phyloP scores from a whole-genome alignment of 2,113 vertebrate genomes.

The Suncus etruscus region DNA sequence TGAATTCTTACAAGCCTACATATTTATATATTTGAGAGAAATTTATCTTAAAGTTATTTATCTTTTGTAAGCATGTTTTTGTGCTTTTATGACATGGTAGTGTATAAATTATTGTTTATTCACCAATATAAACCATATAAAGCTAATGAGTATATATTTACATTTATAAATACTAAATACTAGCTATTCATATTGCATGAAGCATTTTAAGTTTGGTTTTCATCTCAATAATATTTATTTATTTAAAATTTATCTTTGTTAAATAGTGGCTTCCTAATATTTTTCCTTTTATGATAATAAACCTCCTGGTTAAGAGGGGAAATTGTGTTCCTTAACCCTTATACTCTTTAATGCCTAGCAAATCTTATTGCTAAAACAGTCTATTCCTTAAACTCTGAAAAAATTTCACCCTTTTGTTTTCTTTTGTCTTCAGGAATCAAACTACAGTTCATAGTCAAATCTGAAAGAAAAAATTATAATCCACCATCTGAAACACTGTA shows the following conservation, averaged over 20 bases:
- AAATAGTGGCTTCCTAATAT: constrained; percentile 11
- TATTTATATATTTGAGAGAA: not conserved
- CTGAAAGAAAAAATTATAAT: not conserved
- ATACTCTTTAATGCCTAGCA: not conserved
- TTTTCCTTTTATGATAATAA: constrained; percentile 14
- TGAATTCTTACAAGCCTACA: not conserved
- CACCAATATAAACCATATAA: not conserved
- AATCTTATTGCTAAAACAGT: constrained; percentile 34
- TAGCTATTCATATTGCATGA: not conserved
- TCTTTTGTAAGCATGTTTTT: not conserved
- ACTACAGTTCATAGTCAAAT: not conserved
- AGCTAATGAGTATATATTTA: not conserved
- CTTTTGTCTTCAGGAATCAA: not conserved
- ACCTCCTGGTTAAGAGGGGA: not conserved
- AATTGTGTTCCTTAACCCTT: not conserved
- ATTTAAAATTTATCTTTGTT: not conserved
- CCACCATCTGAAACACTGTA: not conserved
- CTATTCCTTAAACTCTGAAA: constrained; percentile 16
- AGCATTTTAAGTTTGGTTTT: constrained; percentile 36
- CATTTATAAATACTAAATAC: no score
- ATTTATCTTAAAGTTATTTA: not conserved
- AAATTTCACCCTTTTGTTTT: not conserved
- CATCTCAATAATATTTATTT: constrained; percentile 16
- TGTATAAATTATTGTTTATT: no score
- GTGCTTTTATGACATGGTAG: not conserved